Conservation (phyloP, 1,140 invertebrate species). For the Halictus rubicundus region DNA sequence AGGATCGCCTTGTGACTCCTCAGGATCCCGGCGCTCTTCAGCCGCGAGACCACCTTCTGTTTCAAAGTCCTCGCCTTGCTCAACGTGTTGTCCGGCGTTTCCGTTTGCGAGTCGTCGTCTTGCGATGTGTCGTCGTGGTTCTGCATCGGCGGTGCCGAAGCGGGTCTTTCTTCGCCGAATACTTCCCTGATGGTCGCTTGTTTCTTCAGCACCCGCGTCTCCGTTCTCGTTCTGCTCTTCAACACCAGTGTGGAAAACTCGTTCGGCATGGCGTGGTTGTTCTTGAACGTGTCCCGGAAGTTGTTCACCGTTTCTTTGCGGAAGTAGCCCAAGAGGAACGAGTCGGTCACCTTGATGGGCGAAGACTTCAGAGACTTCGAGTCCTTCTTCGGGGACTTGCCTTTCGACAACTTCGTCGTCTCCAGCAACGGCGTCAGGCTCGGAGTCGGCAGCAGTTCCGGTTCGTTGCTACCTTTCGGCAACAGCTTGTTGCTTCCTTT, state of each 20-base stretch:
- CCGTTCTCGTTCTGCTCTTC: constrained; percentile 87
- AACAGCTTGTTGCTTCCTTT: constrained; percentile 59
- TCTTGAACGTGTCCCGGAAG: constrained; percentile 86
- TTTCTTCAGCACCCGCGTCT: constrained; percentile 88
- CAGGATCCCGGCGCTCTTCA: constrained; percentile 82
- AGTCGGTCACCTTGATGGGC: constrained; percentile 81
- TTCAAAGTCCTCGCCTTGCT: constrained; percentile 69
- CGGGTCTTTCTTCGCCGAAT: constrained; percentile 87
- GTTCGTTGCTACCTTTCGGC: constrained; percentile 74
- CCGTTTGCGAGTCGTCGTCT: constrained; percentile 77
- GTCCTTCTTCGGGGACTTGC: constrained; percentile 79
- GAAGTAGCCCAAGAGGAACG: constrained; percentile 83
- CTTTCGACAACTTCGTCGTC: constrained; percentile 71
- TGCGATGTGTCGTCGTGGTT: constrained; percentile 75
- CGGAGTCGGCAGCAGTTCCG: constrained; percentile 84
- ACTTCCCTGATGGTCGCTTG: constrained; percentile 89
- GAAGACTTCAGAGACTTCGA: constrained; percentile 73
- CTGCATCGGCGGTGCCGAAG: constrained; percentile 83
- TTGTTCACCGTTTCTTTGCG: constrained; percentile 86
- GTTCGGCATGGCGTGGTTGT: constrained; percentile 81
- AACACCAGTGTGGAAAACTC: constrained; percentile 87
- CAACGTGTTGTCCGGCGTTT: constrained; percentile 62
- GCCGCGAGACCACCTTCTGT: constrained; percentile 81
- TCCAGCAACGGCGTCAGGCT: constrained; percentile 70
- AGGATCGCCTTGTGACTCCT: constrained; percentile 82